These are phyloP conservation scores for Brachyalestes nurse DNA, from an alignment of 2,797 vertebrate species.

Conservation along the genomic window DNA sequence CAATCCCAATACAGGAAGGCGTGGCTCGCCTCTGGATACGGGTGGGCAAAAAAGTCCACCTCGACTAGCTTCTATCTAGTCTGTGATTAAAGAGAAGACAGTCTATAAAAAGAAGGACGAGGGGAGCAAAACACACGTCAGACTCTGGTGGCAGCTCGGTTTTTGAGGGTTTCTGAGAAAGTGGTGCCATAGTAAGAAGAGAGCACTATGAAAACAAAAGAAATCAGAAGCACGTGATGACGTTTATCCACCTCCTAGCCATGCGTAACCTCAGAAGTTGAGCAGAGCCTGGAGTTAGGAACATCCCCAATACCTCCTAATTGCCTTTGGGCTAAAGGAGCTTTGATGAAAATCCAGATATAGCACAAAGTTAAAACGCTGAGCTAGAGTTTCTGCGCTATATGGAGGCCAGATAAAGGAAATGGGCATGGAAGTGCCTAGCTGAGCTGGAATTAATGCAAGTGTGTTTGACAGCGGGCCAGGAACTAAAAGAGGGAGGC, in stretches of 20 bases:
- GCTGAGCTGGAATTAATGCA: conserved; percentile 37
- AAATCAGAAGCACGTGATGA: background rate
- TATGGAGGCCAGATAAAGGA: conserved; percentile 24
- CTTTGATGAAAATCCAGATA: conserved; percentile 38
- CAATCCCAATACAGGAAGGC: conserved; percentile 14
- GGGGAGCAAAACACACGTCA: conserved; percentile 52
- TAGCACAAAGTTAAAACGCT: conserved; percentile 47
- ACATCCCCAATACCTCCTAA: conserved; percentile 16
- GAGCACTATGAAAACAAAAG: background rate
- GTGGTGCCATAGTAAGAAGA: conserved; percentile 4
- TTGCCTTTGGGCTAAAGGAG: conserved; percentile 36
- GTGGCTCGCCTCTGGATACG: background rate
- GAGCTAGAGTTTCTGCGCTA: conserved; percentile 35
- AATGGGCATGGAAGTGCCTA: conserved; percentile 40
- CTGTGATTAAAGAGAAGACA: conserved; percentile 74
- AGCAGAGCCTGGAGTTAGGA: conserved; percentile 25
- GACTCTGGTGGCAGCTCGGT: conserved; percentile 29
- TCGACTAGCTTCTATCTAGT: conserved; percentile 76
- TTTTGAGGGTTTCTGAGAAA: conserved; percentile 40
- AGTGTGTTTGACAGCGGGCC: conserved; percentile 42
- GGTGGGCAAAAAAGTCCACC: conserved; percentile 50
- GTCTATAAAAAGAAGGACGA: conserved; percentile 62
- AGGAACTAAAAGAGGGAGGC: conserved; percentile 6
- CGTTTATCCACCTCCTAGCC: conserved; percentile 15
- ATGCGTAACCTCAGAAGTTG: conserved; percentile 6